A percentile compares a stretch with the other conserved stretches of the same genome.
These are phyloP conservation scores for Sparus aurata DNA, from an alignment of 2,797 vertebrate genomes.

Conservation along the genomic window DNA sequence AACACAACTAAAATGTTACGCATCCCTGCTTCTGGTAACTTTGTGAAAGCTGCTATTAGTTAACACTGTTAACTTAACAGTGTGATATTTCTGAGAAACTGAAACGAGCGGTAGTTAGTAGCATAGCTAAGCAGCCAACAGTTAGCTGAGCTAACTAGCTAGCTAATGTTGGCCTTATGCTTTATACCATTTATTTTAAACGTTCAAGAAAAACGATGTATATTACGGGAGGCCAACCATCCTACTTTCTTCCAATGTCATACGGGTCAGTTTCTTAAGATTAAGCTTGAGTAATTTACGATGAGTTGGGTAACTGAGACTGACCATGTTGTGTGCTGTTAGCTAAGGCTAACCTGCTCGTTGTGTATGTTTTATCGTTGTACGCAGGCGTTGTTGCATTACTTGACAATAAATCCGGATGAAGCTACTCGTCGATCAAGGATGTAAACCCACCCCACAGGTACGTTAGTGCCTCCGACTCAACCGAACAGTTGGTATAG, in stretches of 20 bases:
- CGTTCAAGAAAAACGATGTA: background rate
- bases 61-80: no score
- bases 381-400: background rate
- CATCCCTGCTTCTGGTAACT: fast-evolving
- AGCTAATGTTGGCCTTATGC: background rate
- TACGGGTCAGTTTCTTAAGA: background rate
- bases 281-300: background rate
- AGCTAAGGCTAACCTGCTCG: background rate
- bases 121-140: background rate
- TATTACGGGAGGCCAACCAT: fast-evolving
- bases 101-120: background rate
- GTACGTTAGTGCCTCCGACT: background rate
- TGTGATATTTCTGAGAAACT: background rate
- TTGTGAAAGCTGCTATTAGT: fast-evolving
- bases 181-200: background rate
- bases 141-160: background rate
- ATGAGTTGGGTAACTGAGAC: background rate
- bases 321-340: background rate
- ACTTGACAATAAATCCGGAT: slow-evolving; percentile 79
- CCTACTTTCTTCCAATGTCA: fast-evolving
- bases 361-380: fast-evolving
- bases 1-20: fast-evolving
- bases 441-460: slow-evolving; percentile 67
- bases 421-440: slow-evolving; percentile 89
- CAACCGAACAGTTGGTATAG: no score